These are phyloP conservation scores for Metaphire vulgaris DNA, from an alignment of 1,140 invertebrate genomes.

Conservation along the genomic window DNA sequence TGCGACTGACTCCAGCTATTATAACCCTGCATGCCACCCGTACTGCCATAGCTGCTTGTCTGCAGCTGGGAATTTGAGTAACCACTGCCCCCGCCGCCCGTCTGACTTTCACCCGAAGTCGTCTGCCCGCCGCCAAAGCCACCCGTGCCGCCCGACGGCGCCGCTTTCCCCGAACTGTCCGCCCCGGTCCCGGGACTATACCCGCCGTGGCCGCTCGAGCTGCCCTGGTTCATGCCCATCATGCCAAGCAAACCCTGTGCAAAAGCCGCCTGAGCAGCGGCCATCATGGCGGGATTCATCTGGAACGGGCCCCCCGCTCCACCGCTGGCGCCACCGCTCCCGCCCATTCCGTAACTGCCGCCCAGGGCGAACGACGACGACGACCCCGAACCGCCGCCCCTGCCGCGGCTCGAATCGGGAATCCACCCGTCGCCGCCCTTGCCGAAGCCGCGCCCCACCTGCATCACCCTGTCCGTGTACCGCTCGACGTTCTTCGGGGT, in stretches of 20 bases:
- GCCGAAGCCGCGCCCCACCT: neutral
- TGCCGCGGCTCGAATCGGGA: neutral
- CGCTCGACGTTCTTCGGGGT: slow-evolving; percentile 65
- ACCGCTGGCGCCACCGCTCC: slow-evolving; percentile 60
- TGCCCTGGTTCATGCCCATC: slow-evolving; percentile 19
- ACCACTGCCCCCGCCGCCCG: neutral
- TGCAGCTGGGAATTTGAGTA: neutral
- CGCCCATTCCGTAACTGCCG: neutral
- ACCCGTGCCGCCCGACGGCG: too few relatives aligned
- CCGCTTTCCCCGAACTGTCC: neutral
- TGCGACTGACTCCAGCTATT: neutral
- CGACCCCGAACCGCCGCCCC: neutral
- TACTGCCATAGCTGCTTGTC: neutral
- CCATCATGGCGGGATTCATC: slow-evolving; percentile 69
- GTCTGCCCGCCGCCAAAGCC: neutral
- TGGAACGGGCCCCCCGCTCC: slow-evolving; percentile 54
- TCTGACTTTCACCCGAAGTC: neutral
- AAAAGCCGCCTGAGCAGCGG: slow-evolving; percentile 53
- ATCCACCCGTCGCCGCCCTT: neutral
- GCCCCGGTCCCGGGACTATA: slow-evolving; percentile 5
- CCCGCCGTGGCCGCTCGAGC: slow-evolving; percentile 3
- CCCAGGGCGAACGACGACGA: neutral
- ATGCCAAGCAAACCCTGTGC: slow-evolving; percentile 30
- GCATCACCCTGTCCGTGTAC: neutral
- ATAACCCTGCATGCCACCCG: neutral